Conservation (phyloP, 1,140 invertebrate genomes). For the Cylas formicarius region DNA sequence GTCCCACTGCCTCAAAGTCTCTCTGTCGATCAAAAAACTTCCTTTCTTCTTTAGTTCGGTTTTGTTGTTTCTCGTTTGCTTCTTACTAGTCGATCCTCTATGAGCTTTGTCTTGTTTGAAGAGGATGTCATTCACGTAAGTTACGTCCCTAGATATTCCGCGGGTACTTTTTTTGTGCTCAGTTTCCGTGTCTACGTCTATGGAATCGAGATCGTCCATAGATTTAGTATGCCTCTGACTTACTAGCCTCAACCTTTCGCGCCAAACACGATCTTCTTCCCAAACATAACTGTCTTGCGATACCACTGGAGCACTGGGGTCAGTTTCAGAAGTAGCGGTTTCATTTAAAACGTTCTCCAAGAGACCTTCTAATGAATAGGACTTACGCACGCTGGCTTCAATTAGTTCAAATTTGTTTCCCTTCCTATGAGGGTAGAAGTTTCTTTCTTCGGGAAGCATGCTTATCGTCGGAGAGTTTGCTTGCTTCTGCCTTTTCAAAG, state of each 20-base stretch:
- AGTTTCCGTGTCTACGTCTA: conserved; percentile 34
- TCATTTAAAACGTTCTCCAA: conserved; percentile 49
- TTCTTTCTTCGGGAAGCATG: conserved; percentile 43
- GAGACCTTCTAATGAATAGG: conserved; percentile 57
- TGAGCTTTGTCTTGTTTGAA: conserved; percentile 44
- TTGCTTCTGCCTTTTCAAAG: conserved; percentile 52
- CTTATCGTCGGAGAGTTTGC: conserved; percentile 40
- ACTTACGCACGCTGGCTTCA: conserved; percentile 36
- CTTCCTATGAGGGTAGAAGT: conserved; percentile 46
- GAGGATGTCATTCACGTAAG: conserved; percentile 66
- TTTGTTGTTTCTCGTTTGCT: conserved; percentile 24
- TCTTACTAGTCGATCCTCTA: conserved; percentile 30
- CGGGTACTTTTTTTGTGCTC: conserved; percentile 30
- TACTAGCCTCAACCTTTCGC: conserved; percentile 67
- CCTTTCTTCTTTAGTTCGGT: conserved; percentile 33
- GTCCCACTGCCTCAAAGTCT: conserved; percentile 80
- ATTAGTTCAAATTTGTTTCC: conserved; percentile 39
- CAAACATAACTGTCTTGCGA: conserved; percentile 60
- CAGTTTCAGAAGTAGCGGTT: conserved; percentile 23
- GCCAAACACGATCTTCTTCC: conserved; percentile 76
- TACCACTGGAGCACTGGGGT: background rate
- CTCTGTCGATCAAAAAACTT: conserved; percentile 67
- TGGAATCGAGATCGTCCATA: conserved; percentile 66
- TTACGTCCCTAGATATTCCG: conserved; percentile 55
- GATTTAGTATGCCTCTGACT: conserved; percentile 73